A percentile compares a stretch with the other conserved stretches of the same genome.
Conservation (phyloP, 2,797 vertebrate species). For the Taenioides sp. region DNA sequence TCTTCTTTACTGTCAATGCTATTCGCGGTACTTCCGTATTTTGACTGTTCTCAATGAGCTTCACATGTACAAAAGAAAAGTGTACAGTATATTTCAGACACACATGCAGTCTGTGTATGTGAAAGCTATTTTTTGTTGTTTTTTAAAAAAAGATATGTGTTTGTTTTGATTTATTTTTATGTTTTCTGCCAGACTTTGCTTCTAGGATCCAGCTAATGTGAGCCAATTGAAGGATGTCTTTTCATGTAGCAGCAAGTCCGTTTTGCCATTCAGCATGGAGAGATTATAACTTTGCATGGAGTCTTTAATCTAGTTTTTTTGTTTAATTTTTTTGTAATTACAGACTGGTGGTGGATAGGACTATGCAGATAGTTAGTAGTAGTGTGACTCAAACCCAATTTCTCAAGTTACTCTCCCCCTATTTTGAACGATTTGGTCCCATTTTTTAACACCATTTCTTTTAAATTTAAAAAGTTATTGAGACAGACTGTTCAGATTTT, state of each 20-base stretch:
- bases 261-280: conserved; percentile 53
- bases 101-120: conserved; percentile 55
- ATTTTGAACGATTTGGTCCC: neutral
- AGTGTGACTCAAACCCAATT: neutral
- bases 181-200: conserved; percentile 53
- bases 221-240: conserved; percentile 76
- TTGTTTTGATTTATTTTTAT: conserved; percentile 28
- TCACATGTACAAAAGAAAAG: conserved; percentile 51
- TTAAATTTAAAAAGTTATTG: neutral
- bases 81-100: conserved; percentile 63
- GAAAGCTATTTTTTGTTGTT: conserved; percentile 1
- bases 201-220: conserved; percentile 67
- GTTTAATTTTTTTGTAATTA: conserved; percentile 21
- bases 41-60: conserved; percentile 60
- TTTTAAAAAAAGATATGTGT: conserved; percentile 33
- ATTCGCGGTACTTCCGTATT: conserved; percentile 51
- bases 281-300: conserved; percentile 62
- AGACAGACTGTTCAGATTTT: neutral
- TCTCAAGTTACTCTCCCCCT: neutral
- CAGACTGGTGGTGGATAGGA: conserved; percentile 1
- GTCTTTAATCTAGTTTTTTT: conserved; percentile 52
- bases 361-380: neutral
- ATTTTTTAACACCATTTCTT: neutral
- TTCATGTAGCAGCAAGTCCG: conserved; percentile 71
- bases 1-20: conserved; percentile 36